Conservation (phyloP, 2,797 vertebrate genomes). For the Mormyrus hasselquistii region DNA sequence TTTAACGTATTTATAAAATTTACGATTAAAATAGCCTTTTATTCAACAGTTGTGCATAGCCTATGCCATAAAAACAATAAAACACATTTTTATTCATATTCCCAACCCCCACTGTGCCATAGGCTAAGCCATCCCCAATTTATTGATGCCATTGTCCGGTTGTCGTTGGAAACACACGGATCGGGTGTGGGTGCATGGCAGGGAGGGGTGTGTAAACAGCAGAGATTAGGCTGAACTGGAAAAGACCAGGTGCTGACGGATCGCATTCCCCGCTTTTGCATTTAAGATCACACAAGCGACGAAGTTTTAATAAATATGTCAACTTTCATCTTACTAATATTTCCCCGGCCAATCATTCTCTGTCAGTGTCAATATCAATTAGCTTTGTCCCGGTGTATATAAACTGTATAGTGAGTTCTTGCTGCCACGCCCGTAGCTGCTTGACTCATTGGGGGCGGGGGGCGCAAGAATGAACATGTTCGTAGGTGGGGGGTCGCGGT, state of each 20-base stretch:
- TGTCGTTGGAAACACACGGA: constrained; percentile 10
- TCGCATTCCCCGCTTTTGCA: not conserved
- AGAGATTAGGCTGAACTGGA: constrained; percentile 20
- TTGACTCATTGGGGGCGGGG: not conserved
- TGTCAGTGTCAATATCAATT: constrained; percentile 15
- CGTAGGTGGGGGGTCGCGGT: not conserved
- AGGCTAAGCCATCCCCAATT: not conserved
- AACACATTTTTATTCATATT: not conserved
- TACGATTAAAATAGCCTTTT: not conserved
- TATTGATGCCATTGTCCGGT: constrained; percentile 22
- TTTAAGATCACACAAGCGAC: not conserved
- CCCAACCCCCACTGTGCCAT: not conserved
- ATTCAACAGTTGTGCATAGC: not conserved
- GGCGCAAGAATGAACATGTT: constrained; percentile 16
- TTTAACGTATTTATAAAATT: not conserved
- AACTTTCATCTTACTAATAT: not conserved
- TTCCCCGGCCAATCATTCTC: not conserved
- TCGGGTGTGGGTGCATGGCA: constrained; percentile 16
- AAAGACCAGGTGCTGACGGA: constrained; percentile 13
- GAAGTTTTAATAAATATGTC: not conserved
- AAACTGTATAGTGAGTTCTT: not conserved
- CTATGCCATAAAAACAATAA: not conserved
- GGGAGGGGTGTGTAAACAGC: constrained; percentile 27
- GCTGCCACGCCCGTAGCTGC: constrained; percentile 1
- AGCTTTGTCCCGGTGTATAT: not conserved